phyloP scores from a whole-genome alignment of 2,888 invertebrate genomes.

The Platynereis dumerilii region DNA sequence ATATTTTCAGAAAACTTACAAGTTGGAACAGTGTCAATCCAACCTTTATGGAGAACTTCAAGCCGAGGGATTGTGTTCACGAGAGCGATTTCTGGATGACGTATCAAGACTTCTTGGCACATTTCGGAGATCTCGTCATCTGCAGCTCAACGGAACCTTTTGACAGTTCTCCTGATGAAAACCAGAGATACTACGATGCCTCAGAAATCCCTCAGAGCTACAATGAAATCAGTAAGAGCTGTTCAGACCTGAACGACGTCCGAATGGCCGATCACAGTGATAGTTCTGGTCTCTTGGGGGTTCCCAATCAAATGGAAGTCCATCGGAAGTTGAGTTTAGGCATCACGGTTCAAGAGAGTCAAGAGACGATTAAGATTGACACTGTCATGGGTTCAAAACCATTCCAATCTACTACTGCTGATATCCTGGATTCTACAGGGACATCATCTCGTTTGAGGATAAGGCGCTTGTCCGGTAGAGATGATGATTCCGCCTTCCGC shows the following conservation, averaged over 20 bases:
- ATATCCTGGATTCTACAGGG: too few relatives aligned
- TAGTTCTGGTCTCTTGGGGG: background rate
- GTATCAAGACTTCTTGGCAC: constrained; percentile 49
- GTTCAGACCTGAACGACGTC: background rate
- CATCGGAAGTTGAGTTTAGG: constrained; percentile 10
- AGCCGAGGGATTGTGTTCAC: constrained; percentile 48
- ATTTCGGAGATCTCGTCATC: constrained; percentile 55
- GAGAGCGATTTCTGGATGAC: constrained; percentile 55
- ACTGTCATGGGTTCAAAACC: background rate
- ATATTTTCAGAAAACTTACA: constrained; percentile 46
- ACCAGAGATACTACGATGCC: constrained; percentile 8
- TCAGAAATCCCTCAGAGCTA: background rate
- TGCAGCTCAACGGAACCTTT: constrained; percentile 50
- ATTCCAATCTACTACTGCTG: too few relatives aligned
- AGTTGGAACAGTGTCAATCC: constrained; percentile 50
- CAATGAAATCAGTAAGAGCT: background rate
- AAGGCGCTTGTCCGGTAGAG: too few relatives aligned
- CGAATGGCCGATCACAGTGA: background rate
- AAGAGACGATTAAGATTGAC: constrained; percentile 19
- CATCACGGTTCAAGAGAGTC: constrained; percentile 24
- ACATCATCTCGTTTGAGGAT: too few relatives aligned
- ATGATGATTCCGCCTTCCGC: too few relatives aligned
- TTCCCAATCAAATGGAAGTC: background rate
- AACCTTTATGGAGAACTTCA: constrained; percentile 47
- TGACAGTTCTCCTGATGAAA: constrained; percentile 43